A percentile compares a stretch with the other conserved stretches of the same genome.
These are phyloP conservation scores for Candoia aspera DNA, from an alignment of 2,113 vertebrate genomes.

Conservation along the genomic window DNA sequence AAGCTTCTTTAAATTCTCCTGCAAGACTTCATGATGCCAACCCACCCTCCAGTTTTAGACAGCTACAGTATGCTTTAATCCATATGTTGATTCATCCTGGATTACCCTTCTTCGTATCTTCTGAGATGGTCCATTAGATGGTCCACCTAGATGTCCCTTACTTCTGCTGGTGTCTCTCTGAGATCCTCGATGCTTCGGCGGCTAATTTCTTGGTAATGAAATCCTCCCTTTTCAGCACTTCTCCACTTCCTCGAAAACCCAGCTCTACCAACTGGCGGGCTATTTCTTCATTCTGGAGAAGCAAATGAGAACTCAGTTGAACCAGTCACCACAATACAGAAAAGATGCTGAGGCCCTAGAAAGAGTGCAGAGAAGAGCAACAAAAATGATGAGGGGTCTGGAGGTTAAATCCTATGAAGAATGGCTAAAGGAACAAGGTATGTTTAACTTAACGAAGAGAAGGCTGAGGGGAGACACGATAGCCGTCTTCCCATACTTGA, in stretches of 20 bases:
- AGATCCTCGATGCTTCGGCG: conserved; percentile 70
- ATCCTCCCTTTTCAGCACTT: conserved; percentile 79
- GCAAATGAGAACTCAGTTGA: not conserved
- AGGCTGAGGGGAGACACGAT: too few relatives aligned
- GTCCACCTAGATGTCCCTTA: conserved; percentile 66
- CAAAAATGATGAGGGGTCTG: too few relatives aligned
- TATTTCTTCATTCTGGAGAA: conserved; percentile 75
- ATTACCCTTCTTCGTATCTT: not conserved
- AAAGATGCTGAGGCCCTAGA: too few relatives aligned
- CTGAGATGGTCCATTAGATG: not conserved
- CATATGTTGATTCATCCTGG: not conserved
- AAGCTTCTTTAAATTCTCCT: not conserved
- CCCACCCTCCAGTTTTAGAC: not conserved
- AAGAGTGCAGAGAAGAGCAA: too few relatives aligned
- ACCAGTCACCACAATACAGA: not conserved
- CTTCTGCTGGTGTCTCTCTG: conserved; percentile 73
- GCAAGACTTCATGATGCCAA: not conserved
- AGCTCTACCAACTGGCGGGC: conserved; percentile 83
- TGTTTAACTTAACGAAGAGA: too few relatives aligned
- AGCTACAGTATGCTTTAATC: not conserved
- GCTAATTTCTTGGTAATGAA: conserved; percentile 80
- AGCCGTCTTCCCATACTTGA: too few relatives aligned
- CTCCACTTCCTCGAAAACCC: conserved; percentile 77
- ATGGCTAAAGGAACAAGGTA: too few relatives aligned
- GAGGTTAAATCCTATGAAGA: too few relatives aligned